Conservation (phyloP, 2,888 invertebrate genomes). For the Zonitis immaculata region DNA sequence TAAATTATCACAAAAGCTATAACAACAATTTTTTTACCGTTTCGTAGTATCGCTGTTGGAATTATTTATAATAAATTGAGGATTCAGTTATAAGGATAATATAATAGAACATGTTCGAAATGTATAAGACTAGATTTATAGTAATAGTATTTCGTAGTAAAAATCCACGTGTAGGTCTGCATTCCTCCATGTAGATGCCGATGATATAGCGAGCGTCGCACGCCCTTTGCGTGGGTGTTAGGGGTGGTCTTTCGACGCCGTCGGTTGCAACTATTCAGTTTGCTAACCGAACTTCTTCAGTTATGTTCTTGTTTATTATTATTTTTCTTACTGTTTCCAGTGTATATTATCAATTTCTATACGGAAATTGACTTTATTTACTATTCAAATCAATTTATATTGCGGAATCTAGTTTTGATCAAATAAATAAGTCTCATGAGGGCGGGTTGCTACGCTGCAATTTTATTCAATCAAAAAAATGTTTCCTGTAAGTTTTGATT, state of each 20-base stretch:
- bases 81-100: too few relatives aligned
- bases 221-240: slow-evolving; percentile 32
- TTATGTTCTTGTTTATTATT: slow-evolving; percentile 16
- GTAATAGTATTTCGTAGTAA: slow-evolving; percentile 20
- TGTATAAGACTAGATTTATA: background rate
- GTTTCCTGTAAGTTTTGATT: background rate
- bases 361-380: background rate
- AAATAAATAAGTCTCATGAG: background rate
- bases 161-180: slow-evolving; percentile 23
- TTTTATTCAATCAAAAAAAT: background rate
- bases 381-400: slow-evolving; percentile 9
- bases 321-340: slow-evolving; percentile 3
- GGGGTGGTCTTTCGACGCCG: slow-evolving; percentile 24
- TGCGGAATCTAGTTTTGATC: slow-evolving; percentile 6
- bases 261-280: slow-evolving; percentile 20
- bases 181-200: slow-evolving; percentile 23
- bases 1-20: background rate
- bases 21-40: background rate
- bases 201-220: slow-evolving; percentile 25
- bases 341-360: slow-evolving; percentile 9
- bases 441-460: background rate
- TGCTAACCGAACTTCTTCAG: slow-evolving; percentile 18
- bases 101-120: too few relatives aligned
- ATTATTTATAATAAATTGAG: background rate
- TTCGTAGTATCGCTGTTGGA: background rate